Evolutionary conservation across 2,888 invertebrate genomes (phyloP), one percentile per base, ranked within the genome.

Genomic region (Melanostoma scalare): DNA sequence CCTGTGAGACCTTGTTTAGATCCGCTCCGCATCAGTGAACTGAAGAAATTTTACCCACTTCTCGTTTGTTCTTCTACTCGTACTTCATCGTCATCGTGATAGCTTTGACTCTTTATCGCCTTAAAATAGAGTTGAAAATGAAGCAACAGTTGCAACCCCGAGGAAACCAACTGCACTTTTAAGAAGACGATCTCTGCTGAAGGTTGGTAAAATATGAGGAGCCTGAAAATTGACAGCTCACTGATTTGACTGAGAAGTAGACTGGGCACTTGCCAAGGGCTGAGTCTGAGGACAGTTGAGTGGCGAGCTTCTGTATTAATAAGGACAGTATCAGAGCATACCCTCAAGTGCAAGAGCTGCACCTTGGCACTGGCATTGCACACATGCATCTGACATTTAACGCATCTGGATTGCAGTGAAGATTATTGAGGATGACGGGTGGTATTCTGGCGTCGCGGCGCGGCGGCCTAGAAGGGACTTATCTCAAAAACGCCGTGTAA

Each of bases 1-100:
- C 69, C 74, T 65, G 63, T 78, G 78, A 77, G 78, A 84, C 69
- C 82, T 84, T 69, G 78, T 84, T 84, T 71, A 78, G 78, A 78
- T 69, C 46, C 74, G 74, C 63, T 60, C 48, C 82, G 78, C 78
- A 74, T 74, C 74, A 74, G 35, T 73, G 74, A 65, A 42, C 69
- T 69, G 52, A 36, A 20, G 20, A 77, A 68, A 58, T 71, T 20
- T 48, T 61, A 58, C 42, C 8, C 8, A 60, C 60, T 48, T 73
- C 61, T 50, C 58, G 52, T 60, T 65, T 20, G 50, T 36, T 78
- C 78, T 65, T 65, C 42, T 84, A 35, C 77, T 63, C 53, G 63
- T 50, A 68, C 63, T 33, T 61, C 50, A 68, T 69, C 71, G n/a
- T 61, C 71, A 36, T 65, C 52, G n/a, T 67, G 58, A 6, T 48